A percentile compares a stretch with the other conserved stretches of the same genome.
These are phyloP conservation scores for Hyphantria cunea DNA, from an alignment of 1,140 invertebrate genomes.

Conservation along the genomic window DNA sequence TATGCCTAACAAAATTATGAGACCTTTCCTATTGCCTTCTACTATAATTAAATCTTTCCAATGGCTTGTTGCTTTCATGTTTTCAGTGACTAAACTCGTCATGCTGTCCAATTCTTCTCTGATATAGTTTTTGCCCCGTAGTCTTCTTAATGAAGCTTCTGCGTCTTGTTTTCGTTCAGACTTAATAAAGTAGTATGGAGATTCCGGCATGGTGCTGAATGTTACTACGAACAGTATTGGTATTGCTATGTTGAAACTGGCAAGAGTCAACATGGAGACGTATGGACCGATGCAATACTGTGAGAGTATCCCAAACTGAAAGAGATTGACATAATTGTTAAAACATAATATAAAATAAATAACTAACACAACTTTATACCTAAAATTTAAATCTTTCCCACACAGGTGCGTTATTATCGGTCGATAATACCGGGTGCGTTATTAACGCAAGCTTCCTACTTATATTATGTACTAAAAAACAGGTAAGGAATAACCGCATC, in stretches of 20 bases:
- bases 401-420: too few species aligned
- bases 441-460: too few species aligned
- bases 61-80: slow-evolving; percentile 80
- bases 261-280: slow-evolving; percentile 82
- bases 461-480: too few species aligned
- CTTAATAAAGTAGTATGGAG: slow-evolving; percentile 87
- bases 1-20: slow-evolving; percentile 85
- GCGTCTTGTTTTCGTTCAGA: slow-evolving; percentile 84
- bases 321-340: slow-evolving; percentile 32
- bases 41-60: slow-evolving; percentile 83
- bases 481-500: too few species aligned
- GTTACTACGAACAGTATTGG: slow-evolving; percentile 84
- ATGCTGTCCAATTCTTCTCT: slow-evolving; percentile 84
- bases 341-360: background rate
- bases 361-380: too few species aligned
- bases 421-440: too few species aligned
- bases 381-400: too few species aligned
- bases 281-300: slow-evolving; percentile 86
- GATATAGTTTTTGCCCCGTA: slow-evolving; percentile 84
- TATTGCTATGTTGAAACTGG: slow-evolving; percentile 82
- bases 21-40: slow-evolving; percentile 84
- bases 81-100: slow-evolving; percentile 82
- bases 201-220: slow-evolving; percentile 89
- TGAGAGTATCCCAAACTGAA: slow-evolving; percentile 86
- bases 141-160: slow-evolving; percentile 82